Evolutionary conservation across 2,888 invertebrate species (phyloP), one percentile per base, ranked within the genome.

Genomic region (Ceraclea dissimilis): DNA sequence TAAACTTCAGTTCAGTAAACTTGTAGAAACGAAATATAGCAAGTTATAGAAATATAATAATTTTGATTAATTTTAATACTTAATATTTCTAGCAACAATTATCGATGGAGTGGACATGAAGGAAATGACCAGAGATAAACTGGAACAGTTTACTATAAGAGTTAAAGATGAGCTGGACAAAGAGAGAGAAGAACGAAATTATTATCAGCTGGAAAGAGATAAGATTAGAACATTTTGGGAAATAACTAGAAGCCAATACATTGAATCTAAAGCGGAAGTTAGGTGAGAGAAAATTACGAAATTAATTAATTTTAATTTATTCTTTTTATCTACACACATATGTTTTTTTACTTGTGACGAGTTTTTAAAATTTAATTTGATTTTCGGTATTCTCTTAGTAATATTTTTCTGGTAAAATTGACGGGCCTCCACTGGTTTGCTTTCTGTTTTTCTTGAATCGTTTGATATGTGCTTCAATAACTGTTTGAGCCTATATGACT

Each of bases 171-270:
- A 96, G 76, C 79, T 95, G 69, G 95, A 96, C 68, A 83, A 91
- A 56, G 96, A 97, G 71, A 79, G 96, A 65, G 96, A 96, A 71
- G 96, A 97, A 71, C 76, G 97, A 54, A 96, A 96, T 71, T 96
- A 89, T 70, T 96, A 94, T 67, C 96, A 96, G 73, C 71, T 96
- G 65, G 97, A 97, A 75, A 79, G 96, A 64, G 96, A 96, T 70
- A 95, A 95, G 74, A 80, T 96, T 16, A 82, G 93, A 63, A 92
- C 92, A 2, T 95, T 94, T 70, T 97, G 96, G 96, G 95, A 96
- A 72, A 93, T 96, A 54, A 90, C 94, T 0, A 83, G 91, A 63
- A 85, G 89, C 65, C 92, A 96, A 68, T 73, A 95, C 44, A 92
- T 94, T 67, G 91, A 93, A 74, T 83, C 50, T 26, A 55, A 44